Conservation (phyloP, 2,797 vertebrate genomes). For the Heliangelus exortis region DNA sequence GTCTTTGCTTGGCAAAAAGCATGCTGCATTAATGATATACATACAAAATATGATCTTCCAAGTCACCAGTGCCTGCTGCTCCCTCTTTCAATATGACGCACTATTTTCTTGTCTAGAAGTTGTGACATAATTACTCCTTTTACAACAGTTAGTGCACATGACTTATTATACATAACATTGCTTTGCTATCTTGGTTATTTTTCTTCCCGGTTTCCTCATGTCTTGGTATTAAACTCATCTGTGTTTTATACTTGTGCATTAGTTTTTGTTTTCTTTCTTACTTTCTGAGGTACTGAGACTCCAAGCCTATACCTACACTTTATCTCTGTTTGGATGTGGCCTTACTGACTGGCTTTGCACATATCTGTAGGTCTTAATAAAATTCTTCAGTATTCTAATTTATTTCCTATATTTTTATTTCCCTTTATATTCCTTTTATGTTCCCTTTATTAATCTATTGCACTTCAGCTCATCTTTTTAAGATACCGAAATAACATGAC, state of each 20-base stretch:
- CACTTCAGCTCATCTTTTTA: not conserved
- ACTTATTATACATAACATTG: not conserved
- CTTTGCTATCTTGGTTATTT: not conserved
- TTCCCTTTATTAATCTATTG: not conserved
- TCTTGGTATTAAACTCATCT: not conserved
- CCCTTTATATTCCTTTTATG: not conserved
- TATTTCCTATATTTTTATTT: not conserved
- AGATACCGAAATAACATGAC: not conserved
- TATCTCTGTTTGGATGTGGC: not conserved
- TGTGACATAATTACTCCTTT: not conserved
- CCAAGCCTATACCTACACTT: accelerated
- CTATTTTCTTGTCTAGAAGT: not conserved
- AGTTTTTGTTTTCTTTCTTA: not conserved
- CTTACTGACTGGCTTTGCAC: not conserved
- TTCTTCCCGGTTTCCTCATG: accelerated
- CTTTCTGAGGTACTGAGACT: not conserved
- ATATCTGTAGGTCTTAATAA: not conserved
- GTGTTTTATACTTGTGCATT: no score
- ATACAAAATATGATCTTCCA: not conserved
- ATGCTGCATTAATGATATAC: not conserved
- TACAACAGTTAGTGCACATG: not conserved
- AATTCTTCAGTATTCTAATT: not conserved
- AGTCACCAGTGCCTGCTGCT: not conserved
- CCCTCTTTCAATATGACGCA: not conserved
- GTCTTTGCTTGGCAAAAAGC: not conserved